Base-by-base conservation (phyloP, 2,888 invertebrate genomes). In the Ceraclea dissimilis region DNA sequence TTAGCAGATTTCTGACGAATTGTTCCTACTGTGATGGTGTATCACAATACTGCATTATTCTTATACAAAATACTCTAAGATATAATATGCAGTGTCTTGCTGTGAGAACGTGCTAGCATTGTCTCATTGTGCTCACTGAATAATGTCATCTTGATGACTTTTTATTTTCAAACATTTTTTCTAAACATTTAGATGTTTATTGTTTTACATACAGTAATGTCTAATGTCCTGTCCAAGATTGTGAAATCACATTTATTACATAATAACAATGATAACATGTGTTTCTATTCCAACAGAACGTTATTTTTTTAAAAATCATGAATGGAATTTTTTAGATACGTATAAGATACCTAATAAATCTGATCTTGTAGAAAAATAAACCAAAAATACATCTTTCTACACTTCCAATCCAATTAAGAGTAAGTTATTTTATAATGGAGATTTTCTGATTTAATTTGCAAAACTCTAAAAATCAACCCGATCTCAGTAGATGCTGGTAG, bases 21-120 rank as follows among this genome's bases (percentile, higher is more conserved):
- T 34, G 34, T 49, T 49, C 54, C 54, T 49, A 54, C 54, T 54
- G 54, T 49, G 54, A 18, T 39, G 13, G 8, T 18, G 48, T 34
- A 54, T 52, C 46, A 52, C 11, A 46, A 31, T 47, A 47, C 43
- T 6, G 10, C 26, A 26, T 26, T 26, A 4, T 26, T 26, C 26
- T 26, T 10, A 26, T 26, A 4, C 26, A 6, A 26, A 26, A 26
- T 26, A 26, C 10, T 26, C 4, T 26, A 6, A 26, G n/a, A n/a
- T n/a, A n/a, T 26, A 26, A 10, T 26, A 26, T 26, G 10, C 26
- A 26, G 26, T 26, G 5, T 13, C 39, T n/a, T 13, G 39, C 39
- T 39, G 39, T 13, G 39, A 39, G 16, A 16, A 39, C 39, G 39
- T 39, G 39, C 39, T 39, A 16, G 13, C 39, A 39, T 39, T 16